Evolutionary conservation across 2,113 vertebrate species (phyloP), one percentile per base, ranked within the genome.

Genomic region (Labeo catla): DNA sequence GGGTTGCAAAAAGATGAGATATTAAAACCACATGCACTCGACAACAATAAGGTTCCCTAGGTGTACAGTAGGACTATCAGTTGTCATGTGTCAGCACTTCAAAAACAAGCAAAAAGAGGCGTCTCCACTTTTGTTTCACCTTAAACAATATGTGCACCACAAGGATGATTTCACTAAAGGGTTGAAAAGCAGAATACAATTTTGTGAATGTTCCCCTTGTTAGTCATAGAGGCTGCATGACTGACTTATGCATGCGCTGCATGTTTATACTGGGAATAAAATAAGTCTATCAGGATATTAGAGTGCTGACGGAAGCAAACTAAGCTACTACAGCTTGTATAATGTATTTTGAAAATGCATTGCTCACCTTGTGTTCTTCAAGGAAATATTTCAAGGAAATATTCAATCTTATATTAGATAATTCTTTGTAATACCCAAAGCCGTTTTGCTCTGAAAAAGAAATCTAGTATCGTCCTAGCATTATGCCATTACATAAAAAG

Each of bases 401-500:
- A 19, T 4, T 28, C 43, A n/a, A 21, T 52, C 4, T 36, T 52
- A 8, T 66, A 68, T 82, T 52, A 36, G 81, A 13, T 70, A 39
- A 23, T 4, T 63, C 11, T 45, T 23, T 61, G 21, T 80, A 63
- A 57, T 45, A 72, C 50, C 12, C 19, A 57, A 54, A 54, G 81
- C 28, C 10, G 39, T 43, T 83, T 36, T 15, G 68, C 12, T 16
- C 36, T 72, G 50, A 7, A 72, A 83, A 52, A 45, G 34, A 63
- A 80, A 80, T 80, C 54, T 63, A 39, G 61, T 52, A 52, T 36
- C 34, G 2, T 73, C 21, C 81, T 59, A 21, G 45, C 0, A 57
- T 49, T 72, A 45, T 59, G n/a, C 68, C 52, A 19, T 81, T 63
- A 88, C 34, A 68, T 86, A 86, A 76, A 88, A 89, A 77, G 12